These are phyloP conservation scores for Neolamprologus brichardi DNA, from an alignment of 2,113 vertebrate genomes.

Conservation along the genomic window DNA sequence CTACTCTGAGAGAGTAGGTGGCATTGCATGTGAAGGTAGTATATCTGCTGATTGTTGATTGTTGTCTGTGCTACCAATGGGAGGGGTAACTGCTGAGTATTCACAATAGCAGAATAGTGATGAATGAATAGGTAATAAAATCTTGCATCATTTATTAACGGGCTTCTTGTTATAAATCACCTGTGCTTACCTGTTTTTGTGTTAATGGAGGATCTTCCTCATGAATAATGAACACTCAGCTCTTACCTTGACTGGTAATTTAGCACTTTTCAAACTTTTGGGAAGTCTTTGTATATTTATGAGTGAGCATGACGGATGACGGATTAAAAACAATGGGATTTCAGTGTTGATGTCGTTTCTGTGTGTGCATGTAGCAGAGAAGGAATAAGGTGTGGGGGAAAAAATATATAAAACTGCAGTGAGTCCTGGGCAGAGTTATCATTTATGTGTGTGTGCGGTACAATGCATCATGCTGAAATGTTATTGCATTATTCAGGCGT, in stretches of 20 bases:
- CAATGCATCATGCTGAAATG: background rate
- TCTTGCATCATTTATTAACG: constrained; percentile 45
- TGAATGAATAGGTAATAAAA: constrained; percentile 41
- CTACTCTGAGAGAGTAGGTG: background rate
- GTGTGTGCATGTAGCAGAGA: background rate
- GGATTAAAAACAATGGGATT: background rate
- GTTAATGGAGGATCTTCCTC: background rate
- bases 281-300: background rate
- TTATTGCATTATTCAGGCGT: constrained; percentile 16
- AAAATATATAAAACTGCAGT: background rate
- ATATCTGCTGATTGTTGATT: background rate
- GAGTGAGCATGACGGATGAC: background rate
- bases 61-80: background rate
- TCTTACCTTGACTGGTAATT: constrained; percentile 9
- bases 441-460: background rate
- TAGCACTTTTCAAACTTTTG: constrained; percentile 1
- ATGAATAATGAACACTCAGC: constrained; percentile 52
- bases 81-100: background rate
- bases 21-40: background rate
- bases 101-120: constrained; percentile 9
- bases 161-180: constrained; percentile 36
- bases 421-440: background rate
- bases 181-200: background rate
- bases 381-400: background rate
- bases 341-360: background rate